These are phyloP conservation scores for Xestia ashworthii DNA, from an alignment of 2,888 invertebrate species.

Conservation along the genomic window DNA sequence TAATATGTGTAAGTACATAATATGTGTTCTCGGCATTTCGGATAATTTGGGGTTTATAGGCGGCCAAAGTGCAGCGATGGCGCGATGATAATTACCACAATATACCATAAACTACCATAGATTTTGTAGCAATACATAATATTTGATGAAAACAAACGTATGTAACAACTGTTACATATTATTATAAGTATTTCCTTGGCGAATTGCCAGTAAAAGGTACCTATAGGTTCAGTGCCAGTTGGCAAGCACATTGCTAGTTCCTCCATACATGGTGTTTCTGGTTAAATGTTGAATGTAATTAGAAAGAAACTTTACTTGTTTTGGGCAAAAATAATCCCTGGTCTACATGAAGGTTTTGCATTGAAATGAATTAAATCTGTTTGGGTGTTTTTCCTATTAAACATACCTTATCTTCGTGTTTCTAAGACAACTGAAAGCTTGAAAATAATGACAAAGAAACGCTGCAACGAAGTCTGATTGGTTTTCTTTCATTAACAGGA, in stretches of 20 bases:
- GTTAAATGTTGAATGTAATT: too few species aligned
- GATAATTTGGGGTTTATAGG: neutral
- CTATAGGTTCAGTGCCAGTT: slow-evolving; percentile 20
- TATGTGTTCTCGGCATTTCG: neutral
- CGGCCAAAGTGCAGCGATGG: neutral
- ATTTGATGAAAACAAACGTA: neutral
- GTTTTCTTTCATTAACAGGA: too few species aligned
- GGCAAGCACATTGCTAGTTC: slow-evolving; percentile 1
- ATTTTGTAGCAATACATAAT: neutral
- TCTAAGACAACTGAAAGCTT: neutral
- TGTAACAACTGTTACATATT: neutral
- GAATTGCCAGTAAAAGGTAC: slow-evolving; percentile 5
- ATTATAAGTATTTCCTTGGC: slow-evolving; percentile 15
- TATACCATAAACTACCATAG: too few species aligned
- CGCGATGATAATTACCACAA: too few species aligned
- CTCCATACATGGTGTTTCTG: slow-evolving; percentile 21
- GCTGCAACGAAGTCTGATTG: neutral
- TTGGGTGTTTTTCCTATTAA: neutral
- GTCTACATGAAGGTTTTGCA: neutral
- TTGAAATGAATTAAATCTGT: neutral
- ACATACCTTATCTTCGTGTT: neutral
- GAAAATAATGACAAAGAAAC: neutral
- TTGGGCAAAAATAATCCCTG: neutral
- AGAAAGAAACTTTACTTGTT: neutral
- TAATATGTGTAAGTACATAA: neutral